A percentile compares a stretch with the other conserved stretches of the same genome.
These are phyloP conservation scores for Phoxinus dragarum DNA, from an alignment of 2,797 vertebrate genomes.

Conservation along the genomic window DNA sequence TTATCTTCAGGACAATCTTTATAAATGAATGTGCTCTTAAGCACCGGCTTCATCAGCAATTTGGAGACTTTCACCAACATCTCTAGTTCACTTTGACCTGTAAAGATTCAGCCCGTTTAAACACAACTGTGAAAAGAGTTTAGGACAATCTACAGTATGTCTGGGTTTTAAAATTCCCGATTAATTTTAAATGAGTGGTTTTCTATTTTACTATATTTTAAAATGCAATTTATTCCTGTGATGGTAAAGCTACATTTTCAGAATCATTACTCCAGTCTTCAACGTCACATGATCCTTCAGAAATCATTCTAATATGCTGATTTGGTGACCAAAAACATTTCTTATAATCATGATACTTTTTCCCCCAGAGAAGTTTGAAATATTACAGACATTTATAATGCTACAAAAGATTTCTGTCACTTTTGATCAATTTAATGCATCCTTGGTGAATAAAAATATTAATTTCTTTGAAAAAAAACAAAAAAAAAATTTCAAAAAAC, in stretches of 20 bases:
- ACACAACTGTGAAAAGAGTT: background rate
- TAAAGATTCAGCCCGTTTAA: constrained; percentile 16
- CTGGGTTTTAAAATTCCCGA: no score
- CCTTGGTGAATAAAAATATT: background rate
- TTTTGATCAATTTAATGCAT: background rate
- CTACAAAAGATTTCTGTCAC: no score
- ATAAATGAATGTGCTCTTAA: constrained; percentile 28
- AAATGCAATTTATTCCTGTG: background rate
- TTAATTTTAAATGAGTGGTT: background rate
- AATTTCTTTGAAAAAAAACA: background rate
- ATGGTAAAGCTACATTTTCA: no score
- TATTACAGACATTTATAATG: no score
- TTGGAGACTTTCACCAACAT: constrained; percentile 7
- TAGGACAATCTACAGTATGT: background rate
- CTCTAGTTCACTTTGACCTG: constrained; percentile 24
- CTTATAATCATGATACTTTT: background rate
- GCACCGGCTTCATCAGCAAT: constrained; percentile 24
- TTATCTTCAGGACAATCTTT: constrained; percentile 42
- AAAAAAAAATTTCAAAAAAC: no score
- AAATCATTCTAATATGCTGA: background rate
- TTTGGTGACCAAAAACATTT: background rate
- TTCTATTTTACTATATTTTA: background rate
- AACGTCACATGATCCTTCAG: background rate
- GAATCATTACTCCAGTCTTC: background rate
- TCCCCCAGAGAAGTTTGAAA: no score